Conservation (phyloP, 1,140 invertebrate genomes). For the Lepidurus couesii region DNA sequence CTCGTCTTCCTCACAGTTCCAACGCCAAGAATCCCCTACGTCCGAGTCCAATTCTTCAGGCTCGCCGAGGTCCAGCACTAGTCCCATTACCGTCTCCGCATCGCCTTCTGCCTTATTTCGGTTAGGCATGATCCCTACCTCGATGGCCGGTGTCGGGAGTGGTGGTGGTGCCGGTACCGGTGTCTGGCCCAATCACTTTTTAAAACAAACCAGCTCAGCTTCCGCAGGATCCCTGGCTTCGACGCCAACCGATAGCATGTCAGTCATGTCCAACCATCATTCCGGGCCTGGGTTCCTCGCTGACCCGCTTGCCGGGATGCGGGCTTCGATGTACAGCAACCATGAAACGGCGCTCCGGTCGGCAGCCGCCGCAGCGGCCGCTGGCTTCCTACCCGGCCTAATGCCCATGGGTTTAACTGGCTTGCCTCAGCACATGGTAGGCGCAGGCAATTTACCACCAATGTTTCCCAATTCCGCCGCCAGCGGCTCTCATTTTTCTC, state of each 20-base stretch:
- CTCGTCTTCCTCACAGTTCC: not conserved
- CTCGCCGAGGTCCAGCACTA: not conserved
- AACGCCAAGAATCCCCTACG: not conserved
- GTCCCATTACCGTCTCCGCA: not conserved
- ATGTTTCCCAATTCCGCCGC: not conserved
- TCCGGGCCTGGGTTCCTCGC: not conserved
- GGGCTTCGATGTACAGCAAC: constrained; percentile 28
- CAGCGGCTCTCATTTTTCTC: constrained; percentile 34
- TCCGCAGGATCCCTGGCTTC: not conserved
- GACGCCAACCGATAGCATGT: not conserved
- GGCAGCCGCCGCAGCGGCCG: constrained; percentile 28
- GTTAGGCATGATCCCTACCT: not conserved
- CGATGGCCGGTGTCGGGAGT: not conserved
- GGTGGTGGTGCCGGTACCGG: not conserved
- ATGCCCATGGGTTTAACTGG: not conserved
- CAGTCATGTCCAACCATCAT: not conserved
- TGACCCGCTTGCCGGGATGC: not conserved
- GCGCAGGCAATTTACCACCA: not conserved
- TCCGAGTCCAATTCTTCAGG: not conserved
- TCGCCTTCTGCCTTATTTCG: not conserved
- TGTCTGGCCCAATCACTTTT: not conserved
- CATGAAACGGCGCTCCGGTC: constrained; percentile 29
- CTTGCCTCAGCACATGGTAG: constrained; percentile 3
- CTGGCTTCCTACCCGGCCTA: constrained; percentile 30
- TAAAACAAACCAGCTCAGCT: not conserved